Base-by-base conservation (phyloP, 2,888 invertebrate genomes). In the Portevinia maculata region DNA sequence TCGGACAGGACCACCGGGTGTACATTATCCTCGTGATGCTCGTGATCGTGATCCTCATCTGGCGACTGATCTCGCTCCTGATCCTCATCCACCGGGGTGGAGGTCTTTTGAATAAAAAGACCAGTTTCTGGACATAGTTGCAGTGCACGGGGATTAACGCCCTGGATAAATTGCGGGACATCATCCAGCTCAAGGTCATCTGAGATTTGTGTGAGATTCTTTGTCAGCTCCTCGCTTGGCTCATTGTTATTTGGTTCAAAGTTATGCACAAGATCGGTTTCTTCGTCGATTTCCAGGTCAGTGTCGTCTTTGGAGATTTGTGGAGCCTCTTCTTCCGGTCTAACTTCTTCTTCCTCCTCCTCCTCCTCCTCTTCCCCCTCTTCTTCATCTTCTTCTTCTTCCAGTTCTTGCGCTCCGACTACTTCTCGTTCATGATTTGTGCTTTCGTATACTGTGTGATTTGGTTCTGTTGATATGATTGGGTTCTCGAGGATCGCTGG, bases 91-190 rank as follows among this genome's bases (percentile, higher is more conserved):
- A 73, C 53, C 3, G 19, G 30, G 19, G 19, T 44, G n/a, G 30
- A 8, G 24, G 11, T 85, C 84, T 57, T 87, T 85, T 46, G 88
- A 86, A 84, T 89, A 67, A 89, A 90, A 1, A 90, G 86, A 0
- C 89, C 90, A 1, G 90, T 90, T 65, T 88, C 87, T 48, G 90
- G 88, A 46, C 90, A 90, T 15, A 90, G 85, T 37, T 89, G 88
- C 85, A 89, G 52, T 15, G 79, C 64, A 8, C 74, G 74, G 3
- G 79, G 71, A 57, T 57, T 70, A 34, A 78, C 67, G 30, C 62
- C 70, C 37, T 69, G 79, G 48, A 86, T 86, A 37, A 84, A 86
- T 24, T 78, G 75, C 11, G 85, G 84, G 11, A 84, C 84, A 46
- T 79, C 65, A 8, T 78, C 67, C 57, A 78, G 53, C 7, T 84